Evolutionary conservation across 2,113 vertebrate species (phyloP).

Genomic region (Oplegnathus fasciatus): DNA sequence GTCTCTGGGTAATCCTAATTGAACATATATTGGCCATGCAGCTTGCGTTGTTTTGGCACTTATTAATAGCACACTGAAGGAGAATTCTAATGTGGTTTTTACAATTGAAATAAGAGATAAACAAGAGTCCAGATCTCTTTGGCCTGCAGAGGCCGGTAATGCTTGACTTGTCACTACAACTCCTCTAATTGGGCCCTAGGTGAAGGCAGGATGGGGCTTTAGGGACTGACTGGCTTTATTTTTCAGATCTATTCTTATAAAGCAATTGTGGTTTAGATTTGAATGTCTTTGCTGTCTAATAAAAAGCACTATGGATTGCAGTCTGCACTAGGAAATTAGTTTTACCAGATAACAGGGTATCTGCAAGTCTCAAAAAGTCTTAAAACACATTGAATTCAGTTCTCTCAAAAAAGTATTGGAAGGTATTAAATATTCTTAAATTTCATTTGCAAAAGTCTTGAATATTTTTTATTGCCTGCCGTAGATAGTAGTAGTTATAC

Average conservation of each 20-base stretch:
- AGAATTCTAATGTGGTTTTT: slow-evolving; percentile 79
- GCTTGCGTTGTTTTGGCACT: slow-evolving; percentile 77
- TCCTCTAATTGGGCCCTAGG: slow-evolving; percentile 82
- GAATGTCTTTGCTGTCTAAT: slow-evolving; percentile 47
- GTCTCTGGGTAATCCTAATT: slow-evolving; percentile 82
- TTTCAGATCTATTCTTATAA: slow-evolving; percentile 67
- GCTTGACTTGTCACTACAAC: slow-evolving; percentile 81
- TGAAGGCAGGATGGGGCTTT: slow-evolving; percentile 62
- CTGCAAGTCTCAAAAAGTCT: neutral
- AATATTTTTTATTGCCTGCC: neutral
- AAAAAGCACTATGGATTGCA: slow-evolving; percentile 15
- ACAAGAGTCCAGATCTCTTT: slow-evolving; percentile 74
- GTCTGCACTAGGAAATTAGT: neutral
- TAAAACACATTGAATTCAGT: neutral
- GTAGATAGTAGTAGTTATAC: neutral
- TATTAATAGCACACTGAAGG: slow-evolving; percentile 76
- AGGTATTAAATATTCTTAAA: neutral
- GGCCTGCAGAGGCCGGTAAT: slow-evolving; percentile 70
- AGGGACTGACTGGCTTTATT: slow-evolving; percentile 70
- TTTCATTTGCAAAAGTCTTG: neutral
- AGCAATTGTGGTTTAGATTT: slow-evolving; percentile 45
- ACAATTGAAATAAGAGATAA: slow-evolving; percentile 83
- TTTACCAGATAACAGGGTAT: neutral
- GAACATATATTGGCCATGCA: slow-evolving; percentile 75
- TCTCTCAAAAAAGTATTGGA: neutral